Percentiles rank a stretch among this genome's conserved stretches.
These are phyloP conservation scores for Jordanella pulchra DNA, from an alignment of 2,797 vertebrate species.

Conservation along the genomic window DNA sequence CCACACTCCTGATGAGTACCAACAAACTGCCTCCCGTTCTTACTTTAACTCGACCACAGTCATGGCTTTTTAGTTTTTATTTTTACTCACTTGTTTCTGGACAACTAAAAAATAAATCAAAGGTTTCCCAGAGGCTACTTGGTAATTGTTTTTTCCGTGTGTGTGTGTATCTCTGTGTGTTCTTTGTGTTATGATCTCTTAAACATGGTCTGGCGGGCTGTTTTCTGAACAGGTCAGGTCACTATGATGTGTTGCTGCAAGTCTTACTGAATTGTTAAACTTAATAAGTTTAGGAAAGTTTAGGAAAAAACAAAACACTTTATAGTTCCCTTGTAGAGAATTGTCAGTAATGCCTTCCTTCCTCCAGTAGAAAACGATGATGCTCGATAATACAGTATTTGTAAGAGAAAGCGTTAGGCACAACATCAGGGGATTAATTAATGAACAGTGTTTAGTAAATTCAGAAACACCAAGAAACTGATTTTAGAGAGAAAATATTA, in stretches of 20 bases:
- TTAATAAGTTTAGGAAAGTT: background rate
- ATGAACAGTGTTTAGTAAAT: background rate
- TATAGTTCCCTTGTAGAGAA: background rate
- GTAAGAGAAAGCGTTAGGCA: background rate
- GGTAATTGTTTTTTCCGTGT: background rate
- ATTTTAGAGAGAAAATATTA: conserved; percentile 1
- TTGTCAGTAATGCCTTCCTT: background rate
- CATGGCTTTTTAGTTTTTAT: background rate
- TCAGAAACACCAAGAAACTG: background rate
- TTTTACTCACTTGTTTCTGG: conserved; percentile 9
- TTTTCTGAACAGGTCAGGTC: background rate
- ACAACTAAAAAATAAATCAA: background rate
- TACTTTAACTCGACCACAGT: background rate
- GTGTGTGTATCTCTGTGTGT: background rate
- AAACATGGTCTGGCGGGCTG: background rate
- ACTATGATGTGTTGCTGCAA: conserved; percentile 7
- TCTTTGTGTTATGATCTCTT: background rate
- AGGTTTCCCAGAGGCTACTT: background rate
- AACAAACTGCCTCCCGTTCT: background rate
- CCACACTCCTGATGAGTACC: background rate
- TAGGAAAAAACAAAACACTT: background rate
- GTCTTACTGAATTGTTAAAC: conserved; percentile 4
- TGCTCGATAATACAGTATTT: background rate
- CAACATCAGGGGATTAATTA: background rate
- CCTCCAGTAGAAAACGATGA: background rate